Percentiles rank a stretch among this genome's conserved stretches.
These are phyloP conservation scores for Drosophila sechellia DNA, from an alignment of 1,140 invertebrate genomes.

Conservation along the genomic window DNA sequence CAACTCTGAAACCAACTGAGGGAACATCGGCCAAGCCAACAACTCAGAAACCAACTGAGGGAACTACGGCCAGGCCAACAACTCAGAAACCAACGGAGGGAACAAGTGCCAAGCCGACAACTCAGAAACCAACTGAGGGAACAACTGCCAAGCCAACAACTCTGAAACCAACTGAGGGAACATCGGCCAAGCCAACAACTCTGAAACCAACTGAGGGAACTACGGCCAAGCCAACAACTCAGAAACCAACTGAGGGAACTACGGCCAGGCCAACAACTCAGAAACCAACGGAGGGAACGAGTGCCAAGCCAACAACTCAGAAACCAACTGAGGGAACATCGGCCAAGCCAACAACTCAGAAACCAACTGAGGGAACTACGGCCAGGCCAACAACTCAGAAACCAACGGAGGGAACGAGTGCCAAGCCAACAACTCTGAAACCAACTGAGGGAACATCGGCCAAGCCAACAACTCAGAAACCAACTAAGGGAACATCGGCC, in stretches of 20 bases:
- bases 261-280: not conserved
- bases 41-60: not conserved
- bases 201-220: not conserved
- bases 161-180: not conserved
- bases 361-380: not conserved
- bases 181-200: slow-evolving; percentile 7
- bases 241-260: not conserved
- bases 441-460: not conserved
- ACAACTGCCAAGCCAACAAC: not conserved
- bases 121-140: not conserved
- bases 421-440: slow-evolving; percentile 6
- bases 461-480: not conserved
- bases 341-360: not conserved
- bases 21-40: slow-evolving; percentile 4
- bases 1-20: slow-evolving; percentile 2
- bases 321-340: slow-evolving; percentile 8
- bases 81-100: not conserved
- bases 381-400: not conserved
- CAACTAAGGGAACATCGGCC: not conserved
- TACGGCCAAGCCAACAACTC: not conserved
- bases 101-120: not conserved
- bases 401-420: slow-evolving; percentile 1
- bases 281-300: not conserved
- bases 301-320: not conserved
- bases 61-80: not conserved